Evolutionary conservation across 1,140 invertebrate genomes (phyloP).

Genomic region (Ips nitidus): DNA sequence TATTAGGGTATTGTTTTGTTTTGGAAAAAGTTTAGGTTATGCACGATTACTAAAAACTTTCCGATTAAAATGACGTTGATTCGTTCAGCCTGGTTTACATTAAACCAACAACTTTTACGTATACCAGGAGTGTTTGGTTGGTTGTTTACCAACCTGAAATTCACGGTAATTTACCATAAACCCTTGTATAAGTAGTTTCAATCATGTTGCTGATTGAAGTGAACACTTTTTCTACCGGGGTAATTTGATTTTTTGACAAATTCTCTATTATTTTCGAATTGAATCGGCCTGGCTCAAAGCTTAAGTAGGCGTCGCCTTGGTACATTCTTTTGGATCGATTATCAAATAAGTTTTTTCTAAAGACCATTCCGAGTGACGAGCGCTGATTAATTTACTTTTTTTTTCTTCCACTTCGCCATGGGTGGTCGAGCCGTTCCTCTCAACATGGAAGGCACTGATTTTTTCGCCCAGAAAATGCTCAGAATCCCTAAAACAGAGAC

Average conservation of each 20-base stretch:
- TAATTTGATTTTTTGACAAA: constrained; percentile 36
- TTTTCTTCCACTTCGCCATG: constrained; percentile 1
- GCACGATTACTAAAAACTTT: not conserved
- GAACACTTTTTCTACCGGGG: not conserved
- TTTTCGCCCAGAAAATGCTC: not conserved
- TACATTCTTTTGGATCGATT: constrained; percentile 23
- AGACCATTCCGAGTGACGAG: constrained; percentile 9
- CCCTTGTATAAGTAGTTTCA: too few species aligned
- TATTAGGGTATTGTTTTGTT: too few species aligned
- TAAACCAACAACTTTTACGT: constrained; percentile 22
- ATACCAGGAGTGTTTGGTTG: constrained; percentile 6
- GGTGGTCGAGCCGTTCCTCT: constrained; percentile 12
- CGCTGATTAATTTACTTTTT: constrained; percentile 32
- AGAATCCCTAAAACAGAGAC: too few species aligned
- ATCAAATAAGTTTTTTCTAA: constrained; percentile 30
- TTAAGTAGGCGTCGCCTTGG: constrained; percentile 18
- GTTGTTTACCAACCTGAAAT: too few species aligned
- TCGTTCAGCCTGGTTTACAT: constrained; percentile 33
- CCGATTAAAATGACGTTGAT: constrained; percentile 25
- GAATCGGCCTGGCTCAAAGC: constrained; percentile 18
- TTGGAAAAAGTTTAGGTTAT: too few species aligned
- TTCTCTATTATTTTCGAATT: constrained; percentile 28
- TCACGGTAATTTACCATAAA: too few species aligned
- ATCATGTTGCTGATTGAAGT: too few species aligned
- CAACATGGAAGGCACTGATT: not conserved